A percentile compares a stretch with the other conserved stretches of the same genome.
Conservation (phyloP, 30 jellyfish, hydroid and myxozoan genomes). For the Phacellophora camtschatica region DNA sequence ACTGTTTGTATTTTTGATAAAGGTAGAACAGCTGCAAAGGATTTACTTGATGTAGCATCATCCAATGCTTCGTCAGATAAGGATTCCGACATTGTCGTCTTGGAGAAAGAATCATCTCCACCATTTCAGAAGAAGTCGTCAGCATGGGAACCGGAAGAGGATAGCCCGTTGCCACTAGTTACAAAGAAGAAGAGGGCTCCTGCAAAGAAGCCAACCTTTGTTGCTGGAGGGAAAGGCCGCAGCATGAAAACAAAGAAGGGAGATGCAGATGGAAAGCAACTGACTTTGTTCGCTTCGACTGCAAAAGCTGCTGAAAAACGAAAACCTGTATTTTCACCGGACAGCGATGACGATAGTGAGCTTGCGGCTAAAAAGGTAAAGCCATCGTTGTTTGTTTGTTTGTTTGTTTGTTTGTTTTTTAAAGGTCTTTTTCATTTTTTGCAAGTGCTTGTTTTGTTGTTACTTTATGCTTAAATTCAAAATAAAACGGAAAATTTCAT, state of each 20-base stretch:
- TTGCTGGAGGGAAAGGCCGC: neutral
- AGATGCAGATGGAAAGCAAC: slow-evolving; percentile 7
- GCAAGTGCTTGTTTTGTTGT: no score
- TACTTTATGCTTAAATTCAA: no score
- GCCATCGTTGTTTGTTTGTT: no score
- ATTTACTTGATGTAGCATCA: neutral
- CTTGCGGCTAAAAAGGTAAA: slow-evolving; percentile 9
- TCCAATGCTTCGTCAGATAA: neutral
- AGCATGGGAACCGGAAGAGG: no score
- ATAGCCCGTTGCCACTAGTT: no score
- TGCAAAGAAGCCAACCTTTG: slow-evolving; percentile 6
- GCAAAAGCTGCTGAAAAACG: slow-evolving; percentile 26
- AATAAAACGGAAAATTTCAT: no score
- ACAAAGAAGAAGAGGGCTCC: slow-evolving; percentile 1
- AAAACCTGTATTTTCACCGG: neutral
- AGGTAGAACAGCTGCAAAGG: neutral
- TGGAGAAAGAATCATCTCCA: slow-evolving; percentile 43
- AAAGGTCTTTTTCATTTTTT: no score
- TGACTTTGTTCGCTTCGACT: slow-evolving; percentile 39
- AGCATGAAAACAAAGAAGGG: neutral
- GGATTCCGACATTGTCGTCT: neutral
- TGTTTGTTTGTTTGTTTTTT: no score
- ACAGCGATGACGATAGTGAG: slow-evolving; percentile 27
- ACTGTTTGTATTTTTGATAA: no score
- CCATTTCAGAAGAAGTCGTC: slow-evolving; percentile 20